Conservation (phyloP, 2,113 vertebrate species). For the Rhegmatorhina hoffmannsi region DNA sequence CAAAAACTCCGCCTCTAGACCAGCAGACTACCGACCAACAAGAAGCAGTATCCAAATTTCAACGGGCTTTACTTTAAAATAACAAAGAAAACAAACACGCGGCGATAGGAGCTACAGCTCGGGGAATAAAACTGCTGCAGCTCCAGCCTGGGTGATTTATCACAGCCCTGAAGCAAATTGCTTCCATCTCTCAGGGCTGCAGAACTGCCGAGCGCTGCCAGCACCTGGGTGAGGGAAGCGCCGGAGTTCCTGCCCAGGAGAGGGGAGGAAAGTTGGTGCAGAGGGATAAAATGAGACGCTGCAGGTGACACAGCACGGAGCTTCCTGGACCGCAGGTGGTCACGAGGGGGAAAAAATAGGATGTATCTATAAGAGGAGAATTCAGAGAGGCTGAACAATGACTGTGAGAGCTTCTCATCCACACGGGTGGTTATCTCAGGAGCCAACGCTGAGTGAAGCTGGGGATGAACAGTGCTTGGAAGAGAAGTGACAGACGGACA, state of each 20-base stretch:
- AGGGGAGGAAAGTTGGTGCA: background rate
- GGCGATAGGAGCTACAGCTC: background rate
- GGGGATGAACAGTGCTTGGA: background rate
- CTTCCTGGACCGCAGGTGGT: background rate
- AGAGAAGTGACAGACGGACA: background rate
- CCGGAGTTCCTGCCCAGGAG: background rate
- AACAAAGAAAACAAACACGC: background rate
- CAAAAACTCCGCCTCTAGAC: background rate
- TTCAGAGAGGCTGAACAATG: background rate
- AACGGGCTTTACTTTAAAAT: background rate
- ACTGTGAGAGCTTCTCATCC: background rate
- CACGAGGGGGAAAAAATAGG: too few relatives aligned
- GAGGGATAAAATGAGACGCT: background rate
- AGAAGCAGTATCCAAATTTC: background rate
- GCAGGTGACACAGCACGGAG: background rate
- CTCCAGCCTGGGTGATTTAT: conserved; percentile 30
- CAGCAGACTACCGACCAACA: background rate
- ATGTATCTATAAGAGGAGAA: background rate
- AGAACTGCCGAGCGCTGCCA: background rate
- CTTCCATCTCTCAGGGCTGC: conserved; percentile 18
- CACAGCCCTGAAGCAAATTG: conserved; percentile 12
- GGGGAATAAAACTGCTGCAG: background rate
- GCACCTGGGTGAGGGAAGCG: background rate
- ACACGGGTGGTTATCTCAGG: background rate
- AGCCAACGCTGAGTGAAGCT: background rate